Base-by-base conservation (phyloP, 2,888 invertebrate species). In the Polymixis flavicincta region DNA sequence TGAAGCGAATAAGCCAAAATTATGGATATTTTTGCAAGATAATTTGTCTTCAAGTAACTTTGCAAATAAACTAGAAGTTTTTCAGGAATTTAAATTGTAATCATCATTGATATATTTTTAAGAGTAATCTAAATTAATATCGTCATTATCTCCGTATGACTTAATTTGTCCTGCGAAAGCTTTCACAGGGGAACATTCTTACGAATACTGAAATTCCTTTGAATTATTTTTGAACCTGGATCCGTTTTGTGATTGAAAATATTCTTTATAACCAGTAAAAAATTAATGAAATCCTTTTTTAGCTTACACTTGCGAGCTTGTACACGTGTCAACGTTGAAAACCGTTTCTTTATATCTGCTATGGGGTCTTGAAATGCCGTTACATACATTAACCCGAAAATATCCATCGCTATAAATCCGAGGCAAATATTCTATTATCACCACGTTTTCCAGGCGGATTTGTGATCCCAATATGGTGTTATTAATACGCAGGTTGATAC, bases 351-450 rank as follows among this genome's bases (percentile, higher is more conserved):
- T 67, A 60, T 64, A 59, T 22, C 17, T 54, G 60, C 60, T 64
- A 37, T 82, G 42, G 37, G 69, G 22, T 37, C 59, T 57, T 42
- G 66, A 70, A 82, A 77, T 64, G 42, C 54, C 25, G 71, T 77
- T 69, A 77, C 54, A 71, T 82, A 68, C 48, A 65, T 76, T 76
- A 82, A 45, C 82, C 76, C 54, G 32, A 69, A 82, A 76, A 76
- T 76, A 67, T 67, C 76, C 76, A 76, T 59, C 32, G 82, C 59
- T 59, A 69, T 79, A 82, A 82, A 82, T 72, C 72, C 83, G 76
- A 66, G 17, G 72, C 48, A 55, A 68, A 78, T 80, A 78, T 83
- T 78, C 83, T 73, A 81, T 83, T 73, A 81, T 81, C 79, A 74
- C 61, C 69, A 50, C 50, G 54, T 79, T 83, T 69, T 76, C 57